phyloP scores from a whole-genome alignment of 1,140 invertebrate genomes.

The Philotrypesis tridentata region DNA sequence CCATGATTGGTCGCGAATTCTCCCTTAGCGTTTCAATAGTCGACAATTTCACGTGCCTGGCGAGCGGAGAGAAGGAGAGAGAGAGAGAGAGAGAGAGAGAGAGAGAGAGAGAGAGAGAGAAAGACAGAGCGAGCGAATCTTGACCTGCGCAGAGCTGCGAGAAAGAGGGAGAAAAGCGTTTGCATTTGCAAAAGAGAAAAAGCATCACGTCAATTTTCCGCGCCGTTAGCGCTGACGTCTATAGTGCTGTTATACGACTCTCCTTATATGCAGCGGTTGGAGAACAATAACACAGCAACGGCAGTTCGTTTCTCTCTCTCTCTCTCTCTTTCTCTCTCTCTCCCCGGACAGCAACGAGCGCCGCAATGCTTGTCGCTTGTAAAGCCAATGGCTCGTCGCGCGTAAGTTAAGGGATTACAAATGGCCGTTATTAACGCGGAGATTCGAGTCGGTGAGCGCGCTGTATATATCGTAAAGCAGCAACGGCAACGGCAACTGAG shows the following conservation, averaged over 20 bases:
- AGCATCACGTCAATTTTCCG: conserved; percentile 35
- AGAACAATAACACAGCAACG: not conserved
- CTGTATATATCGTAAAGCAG: conserved; percentile 33
- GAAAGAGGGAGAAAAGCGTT: not conserved
- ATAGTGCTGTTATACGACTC: not conserved
- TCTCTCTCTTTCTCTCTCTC: not conserved
- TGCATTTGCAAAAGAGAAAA: not conserved
- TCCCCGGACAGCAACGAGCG: not conserved
- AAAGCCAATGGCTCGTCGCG: conserved; percentile 28
- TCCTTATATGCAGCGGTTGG: conserved; percentile 6
- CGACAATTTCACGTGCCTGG: not conserved
- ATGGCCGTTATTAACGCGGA: conserved; percentile 37
- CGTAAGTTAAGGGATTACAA: conserved; percentile 38
- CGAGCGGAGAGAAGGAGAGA: too few species aligned
- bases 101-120: too few species aligned
- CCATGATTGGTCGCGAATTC: not conserved
- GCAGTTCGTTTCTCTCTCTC: not conserved
- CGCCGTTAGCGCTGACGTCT: conserved; percentile 20
- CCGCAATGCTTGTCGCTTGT: not conserved
- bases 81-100: too few species aligned
- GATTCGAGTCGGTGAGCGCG: conserved; percentile 24
- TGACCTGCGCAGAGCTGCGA: too few species aligned
- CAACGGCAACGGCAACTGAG: too few species aligned
- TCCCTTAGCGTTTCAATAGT: too few species aligned
- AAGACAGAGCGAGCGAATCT: too few species aligned